phyloP scores from a whole-genome alignment of 2,888 invertebrate genomes.

The Pollenia griseotomentosa region DNA sequence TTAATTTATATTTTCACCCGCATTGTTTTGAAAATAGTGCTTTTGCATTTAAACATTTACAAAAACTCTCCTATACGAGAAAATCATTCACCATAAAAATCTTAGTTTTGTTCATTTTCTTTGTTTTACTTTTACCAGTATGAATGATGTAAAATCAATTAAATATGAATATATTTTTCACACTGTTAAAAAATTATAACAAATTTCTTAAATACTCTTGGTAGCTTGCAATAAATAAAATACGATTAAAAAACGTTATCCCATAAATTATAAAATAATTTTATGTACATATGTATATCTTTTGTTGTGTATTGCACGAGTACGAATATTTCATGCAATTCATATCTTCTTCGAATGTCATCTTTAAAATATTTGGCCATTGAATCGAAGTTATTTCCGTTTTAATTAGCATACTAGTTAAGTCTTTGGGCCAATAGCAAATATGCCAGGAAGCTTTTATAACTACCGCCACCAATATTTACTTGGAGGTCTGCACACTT shows the following conservation, averaged over 20 bases:
- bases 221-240: conserved; percentile 22
- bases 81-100: conserved; percentile 65
- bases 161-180: conserved; percentile 51
- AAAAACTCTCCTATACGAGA: conserved; percentile 27
- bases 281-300: neutral
- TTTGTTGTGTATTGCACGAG: neutral
- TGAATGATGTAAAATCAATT: conserved; percentile 59
- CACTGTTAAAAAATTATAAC: conserved; percentile 30
- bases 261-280: conserved; percentile 41
- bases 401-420: conserved; percentile 56
- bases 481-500: no score
- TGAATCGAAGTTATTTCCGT: conserved; percentile 26
- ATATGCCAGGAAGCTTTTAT: conserved; percentile 13
- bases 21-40: conserved; percentile 39
- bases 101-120: conserved; percentile 42
- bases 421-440: conserved; percentile 44
- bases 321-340: conserved; percentile 31
- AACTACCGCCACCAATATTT: no score
- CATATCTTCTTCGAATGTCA: conserved; percentile 17
- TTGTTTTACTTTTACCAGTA: conserved; percentile 22
- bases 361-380: conserved; percentile 15
- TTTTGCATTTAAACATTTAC: conserved; percentile 36
- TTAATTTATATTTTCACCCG: conserved; percentile 48
- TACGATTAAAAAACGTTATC: conserved; percentile 2
- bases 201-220: conserved; percentile 23